Evolutionary conservation across 2,888 invertebrate species (phyloP).

Genomic region (Lasioglossum figueresi): DNA sequence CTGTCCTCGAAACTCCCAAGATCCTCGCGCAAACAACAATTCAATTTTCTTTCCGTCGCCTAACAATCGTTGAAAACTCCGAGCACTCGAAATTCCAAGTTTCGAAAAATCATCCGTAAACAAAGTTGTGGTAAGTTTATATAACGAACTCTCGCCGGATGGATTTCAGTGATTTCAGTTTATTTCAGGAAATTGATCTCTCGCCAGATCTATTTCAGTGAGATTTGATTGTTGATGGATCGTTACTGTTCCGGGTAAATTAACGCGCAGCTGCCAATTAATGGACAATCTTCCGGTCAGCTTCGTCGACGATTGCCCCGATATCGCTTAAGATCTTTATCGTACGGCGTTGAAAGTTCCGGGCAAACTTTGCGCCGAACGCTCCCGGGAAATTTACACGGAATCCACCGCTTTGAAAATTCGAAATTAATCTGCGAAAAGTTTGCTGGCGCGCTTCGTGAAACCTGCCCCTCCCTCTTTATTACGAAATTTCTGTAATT

Average conservation of each 20-base stretch:
- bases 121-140: background rate
- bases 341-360: conserved; percentile 13
- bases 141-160: too few species aligned
- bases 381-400: conserved; percentile 45
- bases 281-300: conserved; percentile 24
- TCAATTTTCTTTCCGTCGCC: background rate
- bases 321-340: conserved; percentile 33
- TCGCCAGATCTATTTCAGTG: background rate
- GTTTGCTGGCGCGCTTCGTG: background rate
- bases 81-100: background rate
- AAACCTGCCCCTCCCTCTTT: conserved; percentile 2
- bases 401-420: conserved; percentile 45
- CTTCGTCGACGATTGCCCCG: conserved; percentile 13
- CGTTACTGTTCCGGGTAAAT: background rate
- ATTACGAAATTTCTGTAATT: conserved; percentile 22
- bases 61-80: too few species aligned
- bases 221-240: background rate
- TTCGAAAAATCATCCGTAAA: background rate
- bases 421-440: conserved; percentile 43
- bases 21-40: background rate
- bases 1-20: background rate
- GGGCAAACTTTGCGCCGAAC: conserved; percentile 20
- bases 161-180: too few species aligned
- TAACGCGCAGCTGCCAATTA: conserved; percentile 23
- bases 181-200: too few species aligned